Evolutionary conservation across 2,797 vertebrate genomes (phyloP), one percentile per base, ranked within the genome.

Genomic region (Enoplosus armatus): DNA sequence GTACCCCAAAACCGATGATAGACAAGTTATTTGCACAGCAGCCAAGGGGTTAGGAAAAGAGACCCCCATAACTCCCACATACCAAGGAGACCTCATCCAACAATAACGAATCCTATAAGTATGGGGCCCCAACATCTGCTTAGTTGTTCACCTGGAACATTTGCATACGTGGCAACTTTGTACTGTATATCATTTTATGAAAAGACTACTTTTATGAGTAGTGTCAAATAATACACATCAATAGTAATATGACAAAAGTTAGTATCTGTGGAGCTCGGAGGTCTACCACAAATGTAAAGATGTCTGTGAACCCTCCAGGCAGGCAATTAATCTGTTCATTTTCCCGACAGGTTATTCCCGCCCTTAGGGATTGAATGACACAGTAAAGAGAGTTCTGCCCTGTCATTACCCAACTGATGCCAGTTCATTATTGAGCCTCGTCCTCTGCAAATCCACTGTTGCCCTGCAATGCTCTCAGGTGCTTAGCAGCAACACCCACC

Each of bases 331-430:
- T 88, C 70, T 68, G 48, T 59, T 68, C 47, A 31, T 77, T 72
- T 74, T 53, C 67, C 58, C 15, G 1, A 51, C 47, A 51, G 80
- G 45, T 70, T 71, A 24, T 54, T 54, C 6, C 26, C 7, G 50
- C 58, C 86, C 55, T 69, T 4, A 66, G 70, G 72, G 63, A 51
- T 11, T 55, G 39, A 78, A 77, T 75, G 74, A 77, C 65, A 85
- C 43, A 8, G 39, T 59, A 72, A 83, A 68, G 50, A 71, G 54
- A 53, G 27, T 39, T 77, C 48, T 82, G 55, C 58, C 71, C 55
- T 79, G 65, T 83, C 81, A 65, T 80, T 82, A 83, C 60, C 78
- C 62, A 37, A 72, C 70, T 53, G 77, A 79, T 68, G 64, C 56
- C 1, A 29, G 11, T 76, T 80, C 68, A 82, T 83, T 79, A 75